Evolutionary conservation across 2,888 invertebrate species (phyloP), one percentile per base, ranked within the genome.

Genomic region (Cephus rjabovi): DNA sequence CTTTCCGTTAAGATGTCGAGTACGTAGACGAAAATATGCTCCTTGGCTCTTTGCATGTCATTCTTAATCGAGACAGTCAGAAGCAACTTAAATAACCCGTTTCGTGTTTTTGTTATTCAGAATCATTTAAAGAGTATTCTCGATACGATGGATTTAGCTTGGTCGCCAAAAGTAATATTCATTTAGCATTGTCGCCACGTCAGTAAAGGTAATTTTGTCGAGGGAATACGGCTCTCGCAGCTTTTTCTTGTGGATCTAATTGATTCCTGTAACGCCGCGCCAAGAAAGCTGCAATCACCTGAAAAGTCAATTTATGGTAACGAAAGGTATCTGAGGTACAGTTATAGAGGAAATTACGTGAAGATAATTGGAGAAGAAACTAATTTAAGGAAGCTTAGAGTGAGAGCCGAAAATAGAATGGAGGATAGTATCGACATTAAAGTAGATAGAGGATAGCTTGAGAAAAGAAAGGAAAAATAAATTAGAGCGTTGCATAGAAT

Each of bases 231-330:
- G 96, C 95, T 87, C 95, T 95, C 78, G 95, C 94, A 88, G 95
- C 94, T 92, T 95, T 94, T 91, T 95, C 95, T 88, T 93, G 93
- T 79, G 96, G 96, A 92, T 96, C 95, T 79, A 95, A 94, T 91
- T 95, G 95, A 92, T 97, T 97, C 90, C 96, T 95, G 92, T 96
- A 97, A 86, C 94, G 95, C 90, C 95, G 95, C 83, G 96, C 95
- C 91, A 96, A 93, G 92, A 96, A 95, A 86, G 96, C 95, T 89
- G 97, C 97, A 91, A 96, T 94, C 89, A 97, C 94, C 97, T 97
- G 94, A 71, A 94, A 93, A 84, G 56, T 56, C 23, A 56, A 56
- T 56, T 56, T 56, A 9, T 23, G 23, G 2, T 56, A 23, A 56
- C 56, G 56, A 56, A 15, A 9, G 56, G 23, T 56, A 6, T 23